These are phyloP conservation scores for Drosophila kokeensis DNA, from an alignment of 2,888 invertebrate genomes.

Conservation along the genomic window DNA sequence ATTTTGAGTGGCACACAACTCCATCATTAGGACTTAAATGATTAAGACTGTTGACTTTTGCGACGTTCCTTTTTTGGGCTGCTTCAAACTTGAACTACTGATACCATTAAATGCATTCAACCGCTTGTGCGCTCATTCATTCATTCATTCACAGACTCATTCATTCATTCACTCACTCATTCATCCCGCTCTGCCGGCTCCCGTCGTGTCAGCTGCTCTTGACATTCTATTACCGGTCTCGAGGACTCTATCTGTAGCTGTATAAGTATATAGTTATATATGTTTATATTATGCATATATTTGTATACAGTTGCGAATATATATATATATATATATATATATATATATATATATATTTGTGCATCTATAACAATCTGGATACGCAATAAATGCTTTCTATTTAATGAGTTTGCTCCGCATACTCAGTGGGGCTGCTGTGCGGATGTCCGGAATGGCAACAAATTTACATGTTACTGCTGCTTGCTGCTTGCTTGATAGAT, in stretches of 20 bases:
- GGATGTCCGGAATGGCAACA: conserved; percentile 33
- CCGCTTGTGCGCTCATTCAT: conserved; percentile 10
- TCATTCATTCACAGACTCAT: conserved; percentile 19
- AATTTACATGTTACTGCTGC: conserved; percentile 68
- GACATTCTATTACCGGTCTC: conserved; percentile 76
- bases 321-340: not conserved
- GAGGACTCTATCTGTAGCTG: conserved; percentile 42
- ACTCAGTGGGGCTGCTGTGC: conserved; percentile 19
- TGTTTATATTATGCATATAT: not conserved
- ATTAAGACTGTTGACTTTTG: conserved; percentile 50
- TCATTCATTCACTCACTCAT: conserved; percentile 13
- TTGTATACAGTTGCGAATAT: not conserved
- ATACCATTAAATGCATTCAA: conserved; percentile 47
- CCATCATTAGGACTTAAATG: conserved; percentile 81
- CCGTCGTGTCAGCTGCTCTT: conserved; percentile 66
- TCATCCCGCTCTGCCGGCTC: conserved; percentile 26
- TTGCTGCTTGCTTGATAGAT: conserved; percentile 38
- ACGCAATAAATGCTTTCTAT: conserved; percentile 81
- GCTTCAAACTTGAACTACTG: conserved; percentile 73
- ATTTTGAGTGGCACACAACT: conserved; percentile 57
- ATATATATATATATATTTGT: conserved; percentile 21
- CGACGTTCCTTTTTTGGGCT: conserved; percentile 37
- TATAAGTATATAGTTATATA: conserved; percentile 1
- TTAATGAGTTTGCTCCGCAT: conserved; percentile 69
- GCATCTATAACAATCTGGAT: conserved; percentile 54